Conservation (phyloP, 1,140 invertebrate genomes). For the Drosophila pectinifera region DNA sequence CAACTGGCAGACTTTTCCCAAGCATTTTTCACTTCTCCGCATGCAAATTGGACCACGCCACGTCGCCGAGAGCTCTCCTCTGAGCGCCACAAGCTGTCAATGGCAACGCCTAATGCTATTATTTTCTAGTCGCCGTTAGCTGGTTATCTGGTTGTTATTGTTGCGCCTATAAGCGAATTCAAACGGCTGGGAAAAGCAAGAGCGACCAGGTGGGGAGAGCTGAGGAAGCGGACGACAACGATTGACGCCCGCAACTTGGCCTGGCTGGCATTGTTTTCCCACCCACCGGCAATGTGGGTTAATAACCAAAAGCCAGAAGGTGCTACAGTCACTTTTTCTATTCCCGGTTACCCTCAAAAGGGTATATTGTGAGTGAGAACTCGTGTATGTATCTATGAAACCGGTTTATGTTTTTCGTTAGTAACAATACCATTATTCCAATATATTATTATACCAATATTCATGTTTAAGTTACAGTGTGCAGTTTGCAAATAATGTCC, state of each 20-base stretch:
- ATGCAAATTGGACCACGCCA: conserved; percentile 52
- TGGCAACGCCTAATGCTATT: conserved; percentile 69
- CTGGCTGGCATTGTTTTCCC: conserved; percentile 27
- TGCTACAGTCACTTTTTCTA: conserved; percentile 27
- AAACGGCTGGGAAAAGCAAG: conserved; percentile 40
- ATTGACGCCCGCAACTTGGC: conserved; percentile 41
- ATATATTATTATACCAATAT: no score
- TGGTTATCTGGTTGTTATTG: conserved; percentile 42
- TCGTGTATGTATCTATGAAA: background rate
- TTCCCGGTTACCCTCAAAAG: conserved; percentile 25
- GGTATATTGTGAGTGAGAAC: conserved; percentile 14
- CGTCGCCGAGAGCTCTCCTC: conserved; percentile 4
- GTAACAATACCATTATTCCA: no score
- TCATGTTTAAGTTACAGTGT: background rate
- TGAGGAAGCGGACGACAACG: conserved; percentile 36
- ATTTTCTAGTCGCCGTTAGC: conserved; percentile 58
- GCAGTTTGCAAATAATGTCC: background rate
- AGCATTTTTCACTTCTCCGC: conserved; percentile 37
- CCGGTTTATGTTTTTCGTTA: background rate
- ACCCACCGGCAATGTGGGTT: conserved; percentile 68
- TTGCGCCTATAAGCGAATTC: conserved; percentile 36
- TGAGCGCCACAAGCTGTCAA: conserved; percentile 45
- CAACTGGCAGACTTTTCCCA: conserved; percentile 56
- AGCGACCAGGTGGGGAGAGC: conserved; percentile 16
- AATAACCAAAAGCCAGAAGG: conserved; percentile 60